These are phyloP conservation scores for Thymallus thymallus DNA, from an alignment of 2,113 vertebrate species.

Conservation along the genomic window DNA sequence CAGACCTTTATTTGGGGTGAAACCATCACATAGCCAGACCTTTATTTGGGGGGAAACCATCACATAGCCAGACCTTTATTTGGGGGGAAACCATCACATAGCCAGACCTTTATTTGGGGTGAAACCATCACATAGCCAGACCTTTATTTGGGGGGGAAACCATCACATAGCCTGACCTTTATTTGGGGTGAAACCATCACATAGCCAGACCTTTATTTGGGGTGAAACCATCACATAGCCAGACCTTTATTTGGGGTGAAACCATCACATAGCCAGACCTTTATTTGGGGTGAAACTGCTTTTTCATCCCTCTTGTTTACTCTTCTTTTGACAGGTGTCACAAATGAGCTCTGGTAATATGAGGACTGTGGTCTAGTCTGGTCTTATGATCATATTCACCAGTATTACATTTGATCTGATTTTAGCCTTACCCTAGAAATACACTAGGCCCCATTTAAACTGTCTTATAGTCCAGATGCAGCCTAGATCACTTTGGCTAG, in stretches of 20 bases:
- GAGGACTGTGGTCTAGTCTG: no score
- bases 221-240: constrained; percentile 2
- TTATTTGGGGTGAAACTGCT: neutral
- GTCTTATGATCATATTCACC: no score
- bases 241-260: neutral
- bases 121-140: neutral
- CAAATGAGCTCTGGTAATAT: no score
- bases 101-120: neutral
- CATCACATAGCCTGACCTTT: neutral
- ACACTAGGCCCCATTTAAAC: neutral
- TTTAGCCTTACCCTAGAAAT: no score
- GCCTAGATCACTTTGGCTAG: neutral
- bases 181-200: constrained; percentile 3
- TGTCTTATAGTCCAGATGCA: neutral
- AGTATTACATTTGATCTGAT: no score
- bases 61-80: neutral
- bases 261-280: neutral
- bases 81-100: constrained; percentile 2
- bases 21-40: neutral
- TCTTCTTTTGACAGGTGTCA: no score
- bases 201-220: neutral
- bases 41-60: constrained; percentile 3
- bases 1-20: no score
- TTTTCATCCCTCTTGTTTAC: neutral
- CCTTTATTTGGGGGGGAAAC: constrained; percentile 1